Base-by-base conservation (phyloP, 2,113 vertebrate genomes). In the Albula glossodonta region DNA sequence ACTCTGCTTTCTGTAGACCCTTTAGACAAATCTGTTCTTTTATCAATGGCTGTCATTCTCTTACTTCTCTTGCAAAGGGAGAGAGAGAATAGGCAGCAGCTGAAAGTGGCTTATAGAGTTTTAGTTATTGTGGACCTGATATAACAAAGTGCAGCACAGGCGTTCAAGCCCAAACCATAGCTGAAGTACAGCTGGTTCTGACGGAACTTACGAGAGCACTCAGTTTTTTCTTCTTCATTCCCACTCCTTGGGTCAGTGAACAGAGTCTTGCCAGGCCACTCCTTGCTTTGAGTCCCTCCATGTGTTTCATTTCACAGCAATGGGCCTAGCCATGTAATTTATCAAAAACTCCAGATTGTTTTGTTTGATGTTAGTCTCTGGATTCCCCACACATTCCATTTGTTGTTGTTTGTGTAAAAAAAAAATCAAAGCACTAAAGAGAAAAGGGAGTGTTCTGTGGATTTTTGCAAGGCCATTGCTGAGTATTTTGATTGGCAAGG, bases 401-500 rank as follows among this genome's bases (percentile, higher is more conserved):
- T 51, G 13, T 31, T 84, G 48, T 22, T 31, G 51, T 53, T 60
- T 60, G 17, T 19, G n/a, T 51, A 51, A 49, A 41, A 57, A 85
- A 60, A 60, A n/a, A 13, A 63, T 41, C 31, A 41, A 41, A 63
- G 53, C 51, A n/a, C 22, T n/a, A n/a, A 8, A 63, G 74, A 52
- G 48, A 80, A 51, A 53, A 13, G 31, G 22, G 22, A 51, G 19
- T 11, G 49, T 66, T 66, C 60, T 41, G 31, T 41, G 31, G 31
- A 41, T 41, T 41, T 41, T 41, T 41, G 31, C 31, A 41, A 41
- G 31, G 31, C 0, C 0, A 41, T 41, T 12, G 50, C 80, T 52
- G 63, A 86, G 74, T 53, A n/a, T 86, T 82, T 53, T 70, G 50
- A 86, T 49, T 86, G 85, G 80, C 80, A 82, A 9, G 60, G 25